These are phyloP conservation scores for Sebastiscus albofasciatus DNA, from an alignment of 2,797 vertebrate species.

Conservation along the genomic window DNA sequence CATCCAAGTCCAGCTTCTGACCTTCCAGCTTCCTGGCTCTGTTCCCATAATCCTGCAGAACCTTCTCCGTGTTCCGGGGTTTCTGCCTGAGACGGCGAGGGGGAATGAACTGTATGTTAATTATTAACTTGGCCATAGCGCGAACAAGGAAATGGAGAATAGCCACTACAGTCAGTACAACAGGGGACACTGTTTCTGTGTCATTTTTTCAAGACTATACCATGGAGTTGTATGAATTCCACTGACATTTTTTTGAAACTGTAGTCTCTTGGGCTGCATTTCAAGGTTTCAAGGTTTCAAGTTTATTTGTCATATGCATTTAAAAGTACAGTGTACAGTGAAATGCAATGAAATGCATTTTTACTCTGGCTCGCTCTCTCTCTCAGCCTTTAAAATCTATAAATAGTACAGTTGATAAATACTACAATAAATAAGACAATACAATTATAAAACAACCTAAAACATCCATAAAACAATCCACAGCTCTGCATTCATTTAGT, in stretches of 20 bases:
- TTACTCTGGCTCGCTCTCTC: too few relatives aligned
- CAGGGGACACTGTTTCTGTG: not conserved
- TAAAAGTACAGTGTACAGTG: too few relatives aligned
- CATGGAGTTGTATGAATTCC: not conserved
- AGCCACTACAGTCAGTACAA: not conserved
- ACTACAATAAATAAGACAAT: too few relatives aligned
- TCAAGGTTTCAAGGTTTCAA: too few relatives aligned
- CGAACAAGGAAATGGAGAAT: not conserved
- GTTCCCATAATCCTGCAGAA: constrained; percentile 86
- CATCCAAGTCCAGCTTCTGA: constrained; percentile 80
- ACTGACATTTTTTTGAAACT: not conserved
- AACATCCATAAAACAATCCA: too few relatives aligned
- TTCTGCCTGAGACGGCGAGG: constrained; percentile 84
- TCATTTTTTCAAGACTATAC: not conserved
- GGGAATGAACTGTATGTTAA: not conserved
- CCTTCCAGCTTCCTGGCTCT: constrained; percentile 83
- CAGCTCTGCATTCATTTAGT: too few relatives aligned
- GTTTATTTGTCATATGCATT: too few relatives aligned
- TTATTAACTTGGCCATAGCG: not conserved
- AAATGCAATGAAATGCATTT: too few relatives aligned
- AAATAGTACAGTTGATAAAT: too few relatives aligned
- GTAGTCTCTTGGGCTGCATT: not conserved
- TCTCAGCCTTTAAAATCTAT: too few relatives aligned
- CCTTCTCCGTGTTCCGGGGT: constrained; percentile 87
- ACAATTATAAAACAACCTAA: too few relatives aligned